Conservation (phyloP, 30 jellyfish, hydroid and myxozoan species). For the Hydractinia echinata region DNA sequence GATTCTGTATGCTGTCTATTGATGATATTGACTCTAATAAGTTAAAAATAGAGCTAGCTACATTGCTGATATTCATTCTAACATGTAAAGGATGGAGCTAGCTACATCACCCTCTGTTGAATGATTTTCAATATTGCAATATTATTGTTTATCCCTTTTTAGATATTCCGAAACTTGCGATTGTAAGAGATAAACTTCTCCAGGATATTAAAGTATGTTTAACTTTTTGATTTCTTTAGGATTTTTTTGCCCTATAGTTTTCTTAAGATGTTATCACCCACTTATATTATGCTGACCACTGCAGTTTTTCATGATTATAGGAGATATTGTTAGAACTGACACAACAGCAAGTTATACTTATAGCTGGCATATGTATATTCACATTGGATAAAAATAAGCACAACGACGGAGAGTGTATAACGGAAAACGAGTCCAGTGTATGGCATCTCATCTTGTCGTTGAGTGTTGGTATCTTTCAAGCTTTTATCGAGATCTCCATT, state of each 20-base stretch:
- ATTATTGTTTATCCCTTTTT: background rate
- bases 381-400: constrained; percentile 4
- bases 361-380: constrained; percentile 19
- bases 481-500: background rate
- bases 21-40: no score
- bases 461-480: constrained; percentile 17
- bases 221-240: no score
- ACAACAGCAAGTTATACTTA: constrained; percentile 1
- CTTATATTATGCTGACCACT: background rate
- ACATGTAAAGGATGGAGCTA: no score
- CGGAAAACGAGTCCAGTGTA: constrained; percentile 19
- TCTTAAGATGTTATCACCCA: no score
- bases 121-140: background rate
- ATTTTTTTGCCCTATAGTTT: no score
- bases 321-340: constrained; percentile 15
- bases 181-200: constrained; percentile 50
- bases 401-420: background rate
- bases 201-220: constrained; percentile 61
- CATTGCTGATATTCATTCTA: no score
- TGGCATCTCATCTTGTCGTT: constrained; percentile 25
- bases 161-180: background rate
- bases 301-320: constrained; percentile 3
- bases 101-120: background rate
- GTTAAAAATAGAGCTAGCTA: no score
- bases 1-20: no score